These are phyloP conservation scores for Rhineura floridana DNA, from an alignment of 2,113 vertebrate species.

Conservation along the genomic window DNA sequence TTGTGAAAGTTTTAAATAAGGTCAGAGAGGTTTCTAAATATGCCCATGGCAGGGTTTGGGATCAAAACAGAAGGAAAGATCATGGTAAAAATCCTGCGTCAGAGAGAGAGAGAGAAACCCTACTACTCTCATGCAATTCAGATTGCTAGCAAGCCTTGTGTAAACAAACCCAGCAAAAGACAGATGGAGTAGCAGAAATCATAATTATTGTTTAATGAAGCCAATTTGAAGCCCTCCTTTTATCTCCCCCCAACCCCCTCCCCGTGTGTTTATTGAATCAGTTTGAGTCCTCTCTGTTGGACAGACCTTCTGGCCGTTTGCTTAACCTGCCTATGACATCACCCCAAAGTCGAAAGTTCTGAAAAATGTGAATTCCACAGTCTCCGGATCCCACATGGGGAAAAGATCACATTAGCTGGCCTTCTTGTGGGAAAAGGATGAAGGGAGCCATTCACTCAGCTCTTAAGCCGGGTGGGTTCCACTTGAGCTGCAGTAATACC, in stretches of 20 bases:
- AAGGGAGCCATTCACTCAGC: slow-evolving; percentile 31
- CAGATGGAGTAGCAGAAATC: slow-evolving; percentile 65
- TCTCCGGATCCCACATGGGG: slow-evolving; percentile 34
- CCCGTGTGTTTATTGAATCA: slow-evolving; percentile 75
- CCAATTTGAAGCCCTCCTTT: slow-evolving; percentile 67
- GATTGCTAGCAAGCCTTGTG: slow-evolving; percentile 30
- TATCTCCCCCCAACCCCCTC: too few species aligned
- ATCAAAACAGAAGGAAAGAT: slow-evolving; percentile 61
- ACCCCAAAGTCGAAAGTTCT: slow-evolving; percentile 52
- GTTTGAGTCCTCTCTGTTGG: slow-evolving; percentile 65
- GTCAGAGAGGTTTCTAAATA: slow-evolving; percentile 52
- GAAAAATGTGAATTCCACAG: slow-evolving; percentile 17
- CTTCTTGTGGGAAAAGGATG: slow-evolving; percentile 43
- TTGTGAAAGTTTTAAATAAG: slow-evolving; percentile 2
- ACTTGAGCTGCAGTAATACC: neutral
- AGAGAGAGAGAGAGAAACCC: neutral
- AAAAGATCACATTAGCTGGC: slow-evolving; percentile 53
- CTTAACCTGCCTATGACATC: slow-evolving; percentile 71
- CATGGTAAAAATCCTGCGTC: neutral
- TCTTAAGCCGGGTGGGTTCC: slow-evolving; percentile 1
- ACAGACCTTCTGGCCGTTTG: slow-evolving; percentile 61
- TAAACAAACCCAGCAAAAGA: slow-evolving; percentile 68
- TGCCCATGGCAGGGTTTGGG: slow-evolving; percentile 48
- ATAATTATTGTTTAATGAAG: slow-evolving; percentile 80
- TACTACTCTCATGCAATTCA: neutral